These are phyloP conservation scores for Diloba caeruleocephala DNA, from an alignment of 2,888 invertebrate genomes.

Conservation along the genomic window DNA sequence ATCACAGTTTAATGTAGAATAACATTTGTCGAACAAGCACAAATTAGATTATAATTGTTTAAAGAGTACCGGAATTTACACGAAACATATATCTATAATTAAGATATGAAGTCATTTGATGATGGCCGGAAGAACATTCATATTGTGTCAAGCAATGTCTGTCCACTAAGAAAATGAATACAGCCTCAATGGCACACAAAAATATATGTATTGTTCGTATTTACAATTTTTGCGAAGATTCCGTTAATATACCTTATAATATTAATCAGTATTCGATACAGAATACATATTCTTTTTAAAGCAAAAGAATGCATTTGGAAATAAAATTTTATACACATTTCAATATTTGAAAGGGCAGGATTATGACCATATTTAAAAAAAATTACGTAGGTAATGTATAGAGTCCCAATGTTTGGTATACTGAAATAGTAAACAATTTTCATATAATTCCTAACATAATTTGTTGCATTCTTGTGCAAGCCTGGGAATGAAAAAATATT, in stretches of 20 bases:
- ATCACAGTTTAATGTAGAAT: conserved; percentile 56
- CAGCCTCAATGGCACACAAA: conserved; percentile 55
- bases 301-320: conserved; percentile 29
- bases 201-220: conserved; percentile 51
- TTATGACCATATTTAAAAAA: not conserved
- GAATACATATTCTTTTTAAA: conserved; percentile 25
- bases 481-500: too few species aligned
- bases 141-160: conserved; percentile 27
- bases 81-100: conserved; percentile 27
- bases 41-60: conserved; percentile 43
- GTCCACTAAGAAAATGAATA: conserved; percentile 38
- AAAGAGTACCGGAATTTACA: conserved; percentile 45
- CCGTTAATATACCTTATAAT: conserved; percentile 17
- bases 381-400: too few species aligned
- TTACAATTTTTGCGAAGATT: conserved; percentile 47
- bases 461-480: too few species aligned
- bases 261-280: conserved; percentile 38
- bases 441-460: too few species aligned
- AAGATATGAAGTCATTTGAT: conserved; percentile 35
- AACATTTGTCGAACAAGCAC: conserved; percentile 53
- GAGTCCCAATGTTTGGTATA: too few species aligned
- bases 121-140: conserved; percentile 30
- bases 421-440: too few species aligned
- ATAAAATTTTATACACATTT: conserved; percentile 22
- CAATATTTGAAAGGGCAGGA: not conserved